Evolutionary conservation across 2,888 invertebrate genomes (phyloP).

Genomic region (Ditula angustiorana): DNA sequence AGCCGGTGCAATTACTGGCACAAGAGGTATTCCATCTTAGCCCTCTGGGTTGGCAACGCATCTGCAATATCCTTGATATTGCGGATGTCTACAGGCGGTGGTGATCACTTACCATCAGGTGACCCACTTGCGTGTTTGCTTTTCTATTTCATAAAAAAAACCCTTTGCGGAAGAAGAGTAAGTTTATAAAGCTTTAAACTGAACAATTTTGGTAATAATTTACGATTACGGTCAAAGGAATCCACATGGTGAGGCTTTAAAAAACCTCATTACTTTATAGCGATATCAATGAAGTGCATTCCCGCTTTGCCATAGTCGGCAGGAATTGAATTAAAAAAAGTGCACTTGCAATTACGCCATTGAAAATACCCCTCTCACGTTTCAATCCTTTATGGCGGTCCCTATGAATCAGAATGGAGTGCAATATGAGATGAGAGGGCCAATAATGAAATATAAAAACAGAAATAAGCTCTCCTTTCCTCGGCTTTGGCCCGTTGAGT

Average conservation of each 20-base stretch:
- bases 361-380: constrained; percentile 82
- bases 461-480: constrained; percentile 79
- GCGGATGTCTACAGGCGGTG: no score
- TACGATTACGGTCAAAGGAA: background rate
- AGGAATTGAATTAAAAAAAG: constrained; percentile 81
- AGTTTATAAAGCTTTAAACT: background rate
- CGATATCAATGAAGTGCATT: constrained; percentile 82
- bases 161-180: no score
- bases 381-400: constrained; percentile 83
- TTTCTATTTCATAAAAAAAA: no score
- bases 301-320: constrained; percentile 80
- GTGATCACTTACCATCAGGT: no score
- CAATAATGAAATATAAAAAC: constrained; percentile 85
- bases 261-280: constrained; percentile 47
- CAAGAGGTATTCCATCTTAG: no score
- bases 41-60: no score
- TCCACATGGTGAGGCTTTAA: background rate
- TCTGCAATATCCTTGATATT: no score
- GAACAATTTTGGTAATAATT: background rate
- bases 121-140: no score
- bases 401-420: constrained; percentile 78
- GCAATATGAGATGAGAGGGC: constrained; percentile 84
- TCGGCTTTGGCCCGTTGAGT: constrained; percentile 70
- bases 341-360: constrained; percentile 84
- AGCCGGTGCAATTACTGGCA: no score